These are phyloP conservation scores for Nyleta sp. DNA, from an alignment of 2,888 invertebrate genomes.

Conservation along the genomic window DNA sequence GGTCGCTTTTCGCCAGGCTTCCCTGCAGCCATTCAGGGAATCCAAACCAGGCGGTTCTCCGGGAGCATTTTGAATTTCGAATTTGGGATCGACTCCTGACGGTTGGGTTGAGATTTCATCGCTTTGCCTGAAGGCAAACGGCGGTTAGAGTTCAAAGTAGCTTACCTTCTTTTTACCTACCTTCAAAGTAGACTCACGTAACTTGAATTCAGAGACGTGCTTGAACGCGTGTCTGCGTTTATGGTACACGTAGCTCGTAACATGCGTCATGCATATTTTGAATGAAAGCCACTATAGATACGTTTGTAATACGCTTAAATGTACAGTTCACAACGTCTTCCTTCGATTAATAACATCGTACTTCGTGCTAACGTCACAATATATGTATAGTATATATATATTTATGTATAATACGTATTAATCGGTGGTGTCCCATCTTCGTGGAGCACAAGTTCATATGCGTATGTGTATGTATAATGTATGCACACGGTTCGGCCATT, in stretches of 20 bases:
- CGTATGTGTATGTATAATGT: constrained; percentile 32
- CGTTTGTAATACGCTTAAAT: constrained; percentile 35
- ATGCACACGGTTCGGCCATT: constrained; percentile 33
- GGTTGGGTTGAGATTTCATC: too few species aligned
- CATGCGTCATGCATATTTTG: constrained; percentile 70
- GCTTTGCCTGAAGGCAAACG: too few species aligned
- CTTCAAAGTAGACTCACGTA: too few species aligned
- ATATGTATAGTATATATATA: too few species aligned
- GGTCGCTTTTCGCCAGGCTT: constrained; percentile 82
- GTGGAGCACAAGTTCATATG: neutral
- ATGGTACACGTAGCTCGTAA: constrained; percentile 74
- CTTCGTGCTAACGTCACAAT: constrained; percentile 27
- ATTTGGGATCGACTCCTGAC: constrained; percentile 25
- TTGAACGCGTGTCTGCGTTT: too few species aligned
- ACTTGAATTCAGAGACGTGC: too few species aligned
- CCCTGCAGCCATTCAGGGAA: constrained; percentile 87
- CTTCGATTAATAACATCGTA: constrained; percentile 52
- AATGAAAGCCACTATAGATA: constrained; percentile 61
- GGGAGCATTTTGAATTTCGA: constrained; percentile 72
- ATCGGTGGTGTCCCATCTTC: too few species aligned
- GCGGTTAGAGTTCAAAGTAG: too few species aligned
- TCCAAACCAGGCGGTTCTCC: constrained; percentile 83
- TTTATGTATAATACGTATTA: too few species aligned
- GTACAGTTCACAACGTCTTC: constrained; percentile 61
- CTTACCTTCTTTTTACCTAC: too few species aligned